phyloP scores from a whole-genome alignment of 2,888 invertebrate genomes.

The Morpho achilles region DNA sequence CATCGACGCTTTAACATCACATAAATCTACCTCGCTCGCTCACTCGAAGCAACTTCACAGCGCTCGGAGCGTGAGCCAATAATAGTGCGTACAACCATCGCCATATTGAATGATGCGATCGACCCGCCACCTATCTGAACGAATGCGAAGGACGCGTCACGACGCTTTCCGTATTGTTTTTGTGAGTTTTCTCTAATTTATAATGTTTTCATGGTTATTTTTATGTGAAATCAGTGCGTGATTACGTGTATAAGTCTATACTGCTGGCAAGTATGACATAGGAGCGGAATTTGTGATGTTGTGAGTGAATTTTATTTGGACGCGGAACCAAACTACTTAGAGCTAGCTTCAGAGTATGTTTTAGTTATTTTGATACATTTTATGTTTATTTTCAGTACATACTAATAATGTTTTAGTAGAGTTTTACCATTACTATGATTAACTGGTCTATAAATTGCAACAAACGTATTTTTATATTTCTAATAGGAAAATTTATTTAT shows the following conservation, averaged over 20 bases:
- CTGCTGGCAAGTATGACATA: slow-evolving; percentile 32
- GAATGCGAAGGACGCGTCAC: slow-evolving; percentile 48
- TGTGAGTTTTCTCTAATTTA: slow-evolving; percentile 55
- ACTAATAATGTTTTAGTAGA: too few relatives aligned
- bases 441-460: too few relatives aligned
- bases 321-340: slow-evolving; percentile 44
- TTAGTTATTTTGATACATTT: slow-evolving; percentile 30
- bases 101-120: slow-evolving; percentile 69
- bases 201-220: slow-evolving; percentile 38
- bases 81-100: slow-evolving; percentile 53
- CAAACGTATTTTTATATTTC: neutral
- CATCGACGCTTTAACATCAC: slow-evolving; percentile 69
- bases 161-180: slow-evolving; percentile 62
- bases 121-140: slow-evolving; percentile 61
- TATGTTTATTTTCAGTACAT: neutral
- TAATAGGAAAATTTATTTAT: neutral
- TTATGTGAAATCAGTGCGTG: slow-evolving; percentile 44
- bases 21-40: slow-evolving; percentile 72
- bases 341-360: slow-evolving; percentile 57
- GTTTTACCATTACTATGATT: too few relatives aligned
- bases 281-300: slow-evolving; percentile 31
- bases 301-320: slow-evolving; percentile 42
- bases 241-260: slow-evolving; percentile 37
- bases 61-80: slow-evolving; percentile 56
- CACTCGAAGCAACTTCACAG: slow-evolving; percentile 62